Conservation (phyloP, 2,888 invertebrate genomes). For the Plutella xylostella region DNA sequence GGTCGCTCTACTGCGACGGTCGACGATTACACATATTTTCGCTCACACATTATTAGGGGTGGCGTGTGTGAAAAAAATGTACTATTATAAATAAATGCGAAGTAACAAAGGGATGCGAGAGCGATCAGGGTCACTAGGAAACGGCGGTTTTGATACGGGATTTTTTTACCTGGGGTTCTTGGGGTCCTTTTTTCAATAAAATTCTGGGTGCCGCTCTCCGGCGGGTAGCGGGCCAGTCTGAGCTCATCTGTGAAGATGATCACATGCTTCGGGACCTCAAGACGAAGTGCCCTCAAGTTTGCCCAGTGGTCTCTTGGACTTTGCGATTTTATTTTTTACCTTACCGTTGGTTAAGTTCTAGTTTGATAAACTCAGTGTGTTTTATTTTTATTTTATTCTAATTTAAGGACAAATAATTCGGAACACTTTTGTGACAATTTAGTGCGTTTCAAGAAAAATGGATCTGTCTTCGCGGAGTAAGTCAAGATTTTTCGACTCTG, state of each 20-base stretch:
- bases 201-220: slow-evolving; percentile 45
- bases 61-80: slow-evolving; percentile 64
- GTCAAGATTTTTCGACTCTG: slow-evolving; percentile 70
- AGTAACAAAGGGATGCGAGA: slow-evolving; percentile 65
- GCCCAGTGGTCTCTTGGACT: slow-evolving; percentile 44
- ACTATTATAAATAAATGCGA: slow-evolving; percentile 67
- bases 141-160: slow-evolving; percentile 67
- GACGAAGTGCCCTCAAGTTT: slow-evolving; percentile 22
- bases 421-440: not conserved
- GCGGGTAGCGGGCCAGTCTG: slow-evolving; percentile 65
- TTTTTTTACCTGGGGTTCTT: slow-evolving; percentile 62
- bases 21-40: slow-evolving; percentile 65
- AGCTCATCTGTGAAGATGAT: slow-evolving; percentile 68
- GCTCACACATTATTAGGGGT: slow-evolving; percentile 66
- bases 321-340: too few relatives aligned
- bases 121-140: slow-evolving; percentile 70
- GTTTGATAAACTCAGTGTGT: too few relatives aligned
- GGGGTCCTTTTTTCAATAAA: slow-evolving; percentile 57
- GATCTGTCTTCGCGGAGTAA: slow-evolving; percentile 65
- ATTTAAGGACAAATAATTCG: not conserved
- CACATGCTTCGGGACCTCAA: slow-evolving; percentile 56
- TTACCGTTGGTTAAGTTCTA: slow-evolving; percentile 17
- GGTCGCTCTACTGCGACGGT: slow-evolving; percentile 27
- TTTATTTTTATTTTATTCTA: not conserved
- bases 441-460: slow-evolving; percentile 30